Conservation (phyloP, 2,888 invertebrate genomes). For the Pimpla rufipes region DNA sequence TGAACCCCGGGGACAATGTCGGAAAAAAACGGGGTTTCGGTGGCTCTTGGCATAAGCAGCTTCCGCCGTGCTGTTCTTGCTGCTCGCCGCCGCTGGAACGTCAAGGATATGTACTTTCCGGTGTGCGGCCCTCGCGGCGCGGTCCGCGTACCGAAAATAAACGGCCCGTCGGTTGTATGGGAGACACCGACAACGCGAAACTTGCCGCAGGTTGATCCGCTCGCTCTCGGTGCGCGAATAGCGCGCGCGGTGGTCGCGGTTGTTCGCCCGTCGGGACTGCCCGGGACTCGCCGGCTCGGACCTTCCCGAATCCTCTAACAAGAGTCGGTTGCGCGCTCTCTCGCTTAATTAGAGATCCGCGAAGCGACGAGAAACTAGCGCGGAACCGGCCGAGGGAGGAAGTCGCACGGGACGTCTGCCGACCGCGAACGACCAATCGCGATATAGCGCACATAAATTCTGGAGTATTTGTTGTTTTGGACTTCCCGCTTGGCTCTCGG, state of each 20-base stretch:
- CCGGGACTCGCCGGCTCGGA: slow-evolving; percentile 39
- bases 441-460: slow-evolving; percentile 59
- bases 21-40: not conserved
- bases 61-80: slow-evolving; percentile 17
- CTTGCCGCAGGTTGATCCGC: slow-evolving; percentile 53
- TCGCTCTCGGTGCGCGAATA: slow-evolving; percentile 42
- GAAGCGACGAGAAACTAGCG: slow-evolving; percentile 61
- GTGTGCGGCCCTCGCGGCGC: not conserved
- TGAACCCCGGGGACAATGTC: not conserved
- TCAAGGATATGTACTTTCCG: slow-evolving; percentile 44
- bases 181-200: slow-evolving; percentile 23
- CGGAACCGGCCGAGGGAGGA: slow-evolving; percentile 33
- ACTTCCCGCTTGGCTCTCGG: slow-evolving; percentile 18
- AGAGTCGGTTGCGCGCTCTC: slow-evolving; percentile 34
- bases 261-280: slow-evolving; percentile 54
- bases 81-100: slow-evolving; percentile 10
- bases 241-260: slow-evolving; percentile 46
- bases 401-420: slow-evolving; percentile 56
- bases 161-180: slow-evolving; percentile 25
- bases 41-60: slow-evolving; percentile 19
- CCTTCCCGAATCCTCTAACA: slow-evolving; percentile 53
- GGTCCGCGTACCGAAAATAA: slow-evolving; percentile 45
- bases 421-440: slow-evolving; percentile 44
- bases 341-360: slow-evolving; percentile 66
- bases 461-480: slow-evolving; percentile 50